Base-by-base conservation (phyloP, 2,888 invertebrate species). In the Unio pictorum region DNA sequence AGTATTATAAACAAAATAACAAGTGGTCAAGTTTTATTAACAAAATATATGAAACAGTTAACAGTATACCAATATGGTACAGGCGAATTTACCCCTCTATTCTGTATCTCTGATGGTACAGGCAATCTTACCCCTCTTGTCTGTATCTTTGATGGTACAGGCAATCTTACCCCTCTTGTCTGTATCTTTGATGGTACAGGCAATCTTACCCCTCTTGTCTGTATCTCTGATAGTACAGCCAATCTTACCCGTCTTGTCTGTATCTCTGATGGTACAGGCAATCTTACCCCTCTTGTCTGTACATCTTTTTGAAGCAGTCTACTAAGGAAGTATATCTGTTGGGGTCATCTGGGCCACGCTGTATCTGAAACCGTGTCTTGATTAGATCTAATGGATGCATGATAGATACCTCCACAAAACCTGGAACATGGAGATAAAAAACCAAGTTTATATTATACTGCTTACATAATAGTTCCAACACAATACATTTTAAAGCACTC, bases 371-470 rank as follows among this genome's bases (percentile, higher is more conserved):
- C 81, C 98, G 92, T 2, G 98, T 98, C 91, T 98, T 98, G 4
- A 98, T 94, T 72, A 98, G 92, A 91, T 98, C 98, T 88, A 98
- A 91, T 0, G 98, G 98, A 91, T 98, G 97, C 97, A 98, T 98
- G 66, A 97, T 94, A 89, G 95, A 96, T 74, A 97, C 96, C 92
- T 98, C 97, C 64, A 97, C 93, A 90, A 98, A 96, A 58, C 94
- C 94, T 80, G 82, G 45, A 74, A 82, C 72, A 62, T 55, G n/a
- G 45, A 45, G 11, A 45, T 45, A 34, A 34, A 45, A 45, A 45
- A 45, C 2, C 1, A 45, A 45, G 45, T 45, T 45, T 45, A 45
- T 45, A 15, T 45, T 45, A 15, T 15, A 45, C 11, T 45, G 45
- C 45, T 45, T 45, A 1, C 34, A 34, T 34, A 34, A 34, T 34